These are phyloP conservation scores for Cettia cetti DNA, from an alignment of 2,113 vertebrate genomes.

Conservation along the genomic window DNA sequence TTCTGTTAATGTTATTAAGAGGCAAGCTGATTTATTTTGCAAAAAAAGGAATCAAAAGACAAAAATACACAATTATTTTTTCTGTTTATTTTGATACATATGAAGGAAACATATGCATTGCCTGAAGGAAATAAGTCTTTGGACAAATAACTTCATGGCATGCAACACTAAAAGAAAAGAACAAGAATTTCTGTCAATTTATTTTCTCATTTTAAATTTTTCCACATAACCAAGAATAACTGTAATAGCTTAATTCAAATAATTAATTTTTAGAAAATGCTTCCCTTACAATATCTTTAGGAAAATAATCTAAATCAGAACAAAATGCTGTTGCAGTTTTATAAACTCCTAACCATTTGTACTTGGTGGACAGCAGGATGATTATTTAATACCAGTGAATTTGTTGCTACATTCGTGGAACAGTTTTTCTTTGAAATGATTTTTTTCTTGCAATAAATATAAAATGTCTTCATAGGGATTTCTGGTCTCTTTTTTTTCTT, in stretches of 20 bases:
- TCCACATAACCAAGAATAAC: background rate
- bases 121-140: background rate
- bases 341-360: background rate
- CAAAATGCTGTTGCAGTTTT: background rate
- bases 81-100: background rate
- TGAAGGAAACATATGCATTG: background rate
- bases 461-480: background rate
- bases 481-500: background rate
- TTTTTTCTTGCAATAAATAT: background rate
- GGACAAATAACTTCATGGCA: background rate
- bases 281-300: background rate
- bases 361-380: background rate
- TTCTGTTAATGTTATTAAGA: background rate
- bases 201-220: background rate
- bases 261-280: background rate
- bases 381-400: background rate
- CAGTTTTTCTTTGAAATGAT: background rate
- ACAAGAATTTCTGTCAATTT: background rate
- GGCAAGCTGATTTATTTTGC: background rate
- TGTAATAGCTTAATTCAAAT: background rate
- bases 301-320: background rate
- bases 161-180: background rate
- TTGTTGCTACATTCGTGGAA: background rate
- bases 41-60: background rate
- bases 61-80: background rate